Evolutionary conservation across 2,113 vertebrate species (phyloP).

Genomic region (Ifrita kowaldi): DNA sequence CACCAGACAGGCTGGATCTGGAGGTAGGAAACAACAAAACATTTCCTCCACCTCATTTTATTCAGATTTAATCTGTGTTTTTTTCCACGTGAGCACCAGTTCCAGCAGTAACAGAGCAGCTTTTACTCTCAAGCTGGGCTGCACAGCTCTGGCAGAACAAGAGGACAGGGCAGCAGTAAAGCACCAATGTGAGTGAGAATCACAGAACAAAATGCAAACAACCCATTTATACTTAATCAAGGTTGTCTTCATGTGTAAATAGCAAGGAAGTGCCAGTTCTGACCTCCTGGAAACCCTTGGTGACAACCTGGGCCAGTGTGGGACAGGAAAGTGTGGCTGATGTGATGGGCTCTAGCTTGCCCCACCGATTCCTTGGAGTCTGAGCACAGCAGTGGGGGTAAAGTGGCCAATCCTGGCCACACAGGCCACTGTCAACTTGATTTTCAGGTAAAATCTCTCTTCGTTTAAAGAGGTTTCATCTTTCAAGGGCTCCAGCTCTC

Average conservation of each 20-base stretch:
- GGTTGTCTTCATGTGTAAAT: not conserved
- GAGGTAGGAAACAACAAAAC: not conserved
- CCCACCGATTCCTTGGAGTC: not conserved
- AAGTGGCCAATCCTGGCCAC: not conserved
- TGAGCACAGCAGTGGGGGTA: not conserved
- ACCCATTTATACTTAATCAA: not conserved
- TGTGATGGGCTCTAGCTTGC: not conserved
- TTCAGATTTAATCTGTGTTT: not conserved
- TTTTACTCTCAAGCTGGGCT: not conserved
- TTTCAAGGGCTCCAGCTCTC: not conserved
- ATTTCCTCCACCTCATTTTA: not conserved
- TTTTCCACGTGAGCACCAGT: not conserved
- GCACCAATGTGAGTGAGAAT: accelerated
- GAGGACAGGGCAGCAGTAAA: not conserved
- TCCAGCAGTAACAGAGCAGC: not conserved
- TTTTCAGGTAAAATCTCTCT: not conserved
- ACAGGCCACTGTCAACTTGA: too few species aligned
- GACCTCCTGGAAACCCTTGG: not conserved
- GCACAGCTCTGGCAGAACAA: not conserved
- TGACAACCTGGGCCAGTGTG: not conserved
- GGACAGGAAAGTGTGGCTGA: not conserved
- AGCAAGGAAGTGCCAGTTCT: not conserved
- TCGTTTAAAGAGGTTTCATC: not conserved
- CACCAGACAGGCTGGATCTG: not conserved
- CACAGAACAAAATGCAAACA: not conserved